Evolutionary conservation across 2,113 vertebrate species (phyloP), one percentile per base, ranked within the genome.

Genomic region (Stigmatopora nigra): DNA sequence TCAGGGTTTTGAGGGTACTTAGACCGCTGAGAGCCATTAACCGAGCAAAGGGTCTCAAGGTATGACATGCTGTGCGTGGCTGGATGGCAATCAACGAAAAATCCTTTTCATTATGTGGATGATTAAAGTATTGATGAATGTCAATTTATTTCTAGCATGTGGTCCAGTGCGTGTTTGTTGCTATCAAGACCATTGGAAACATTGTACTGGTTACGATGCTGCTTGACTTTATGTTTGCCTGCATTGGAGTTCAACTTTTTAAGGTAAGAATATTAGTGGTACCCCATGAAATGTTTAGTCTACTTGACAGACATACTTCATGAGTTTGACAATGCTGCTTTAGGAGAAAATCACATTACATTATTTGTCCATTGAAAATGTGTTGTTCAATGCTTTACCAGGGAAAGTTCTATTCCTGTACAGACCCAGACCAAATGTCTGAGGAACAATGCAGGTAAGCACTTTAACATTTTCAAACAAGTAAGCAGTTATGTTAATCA

Each of bases 121-220:
- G 1, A 36, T 38, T 51, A 7, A 22, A 2, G 14, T 31, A 35
- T 16, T 41, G 5, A 25, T 7, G 10, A 3, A 67, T 13, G 69
- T 69, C 20, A 10, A 65, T 19, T 69, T 7, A 36, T 72, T 72
- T 19, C 1, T 88, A 99, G 97, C 97, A 99, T 0, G 96, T 99
- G 75, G 95, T 99, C 61, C 95, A 98, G 79, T 98, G 96, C 0
- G 92, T 98, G 75, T 99, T 99, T 2, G 97, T 99, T 71, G 97
- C 97, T 78, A 94, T 99, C 82, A 94, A 95, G 88, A 99, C 95
- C 7, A 99, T 99, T 0, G 97, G 97, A 8, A 99, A 98, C 86
- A 98, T 99, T 0, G 94, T 99, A 53, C 84, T 99, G 48, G 95
- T 99, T 78, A 97, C 93, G 0, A 92, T 96, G 0, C 78, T 99